These are phyloP conservation scores for Peromyscus californicus DNA, from an alignment of 2,113 vertebrate species.

Conservation along the genomic window DNA sequence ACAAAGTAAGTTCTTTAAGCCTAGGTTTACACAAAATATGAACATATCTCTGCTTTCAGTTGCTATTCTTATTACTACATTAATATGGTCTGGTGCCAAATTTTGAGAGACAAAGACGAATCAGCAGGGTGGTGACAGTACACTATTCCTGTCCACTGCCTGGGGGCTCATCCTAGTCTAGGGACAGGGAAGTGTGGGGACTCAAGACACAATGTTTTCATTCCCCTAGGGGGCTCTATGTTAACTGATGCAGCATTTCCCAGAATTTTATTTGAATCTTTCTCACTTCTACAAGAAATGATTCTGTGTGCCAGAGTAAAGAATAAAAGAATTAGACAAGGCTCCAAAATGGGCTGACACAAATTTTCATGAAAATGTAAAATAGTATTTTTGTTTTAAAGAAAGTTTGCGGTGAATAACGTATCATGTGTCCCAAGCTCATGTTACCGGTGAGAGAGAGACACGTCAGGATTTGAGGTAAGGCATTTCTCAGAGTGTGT, in stretches of 20 bases:
- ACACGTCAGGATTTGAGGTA: background rate
- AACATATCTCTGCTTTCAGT: background rate
- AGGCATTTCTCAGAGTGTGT: background rate
- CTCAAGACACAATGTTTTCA: background rate
- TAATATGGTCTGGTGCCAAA: background rate
- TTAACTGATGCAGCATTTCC: constrained; percentile 3
- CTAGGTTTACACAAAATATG: background rate
- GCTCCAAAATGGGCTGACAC: no score
- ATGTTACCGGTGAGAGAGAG: background rate
- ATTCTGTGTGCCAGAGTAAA: background rate
- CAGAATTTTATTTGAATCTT: background rate
- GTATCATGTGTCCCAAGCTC: constrained; percentile 1
- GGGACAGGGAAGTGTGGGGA: background rate
- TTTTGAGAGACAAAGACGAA: background rate
- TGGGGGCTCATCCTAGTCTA: background rate
- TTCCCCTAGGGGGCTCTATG: background rate
- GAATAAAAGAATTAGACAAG: background rate
- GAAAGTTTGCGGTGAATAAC: background rate
- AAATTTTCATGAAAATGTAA: constrained; percentile 11
- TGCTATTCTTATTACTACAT: background rate
- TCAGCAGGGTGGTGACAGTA: background rate
- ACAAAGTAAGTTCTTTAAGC: background rate
- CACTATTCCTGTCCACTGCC: background rate
- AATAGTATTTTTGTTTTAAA: background rate
- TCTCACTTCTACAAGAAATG: constrained; percentile 29